phyloP scores from a whole-genome alignment of 2,797 vertebrate species.

The Eulemur coronatus region DNA sequence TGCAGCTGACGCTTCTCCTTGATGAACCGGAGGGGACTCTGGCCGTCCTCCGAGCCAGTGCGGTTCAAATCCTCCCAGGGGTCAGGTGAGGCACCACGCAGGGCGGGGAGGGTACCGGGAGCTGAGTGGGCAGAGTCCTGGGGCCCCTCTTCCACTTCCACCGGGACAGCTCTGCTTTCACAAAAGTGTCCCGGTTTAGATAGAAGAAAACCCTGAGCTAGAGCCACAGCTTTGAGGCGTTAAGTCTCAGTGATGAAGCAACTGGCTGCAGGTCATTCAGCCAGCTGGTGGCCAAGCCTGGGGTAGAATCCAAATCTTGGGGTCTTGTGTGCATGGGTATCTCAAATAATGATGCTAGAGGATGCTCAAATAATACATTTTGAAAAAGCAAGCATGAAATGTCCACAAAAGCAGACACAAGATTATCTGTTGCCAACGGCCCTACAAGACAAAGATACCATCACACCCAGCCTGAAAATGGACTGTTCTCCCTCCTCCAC shows the following conservation, averaged over 20 bases:
- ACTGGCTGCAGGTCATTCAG: neutral
- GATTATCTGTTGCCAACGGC: neutral
- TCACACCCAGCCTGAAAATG: neutral
- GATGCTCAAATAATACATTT: neutral
- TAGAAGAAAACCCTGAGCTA: neutral
- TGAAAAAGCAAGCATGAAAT: neutral
- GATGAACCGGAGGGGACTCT: neutral
- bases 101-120: rapidly evolving
- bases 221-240: too few species aligned
- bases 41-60: neutral
- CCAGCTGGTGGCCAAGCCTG: neutral
- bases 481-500: neutral
- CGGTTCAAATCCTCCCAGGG: neutral
- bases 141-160: neutral
- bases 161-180: neutral
- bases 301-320: neutral
- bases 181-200: neutral
- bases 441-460: neutral
- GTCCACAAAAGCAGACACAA: neutral
- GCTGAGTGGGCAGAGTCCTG: neutral
- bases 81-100: neutral
- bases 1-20: neutral
- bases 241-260: neutral
- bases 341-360: too few species aligned
- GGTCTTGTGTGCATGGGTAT: neutral